These are phyloP conservation scores for Arctopsyche grandis DNA, from an alignment of 1,140 invertebrate genomes.

Conservation along the genomic window DNA sequence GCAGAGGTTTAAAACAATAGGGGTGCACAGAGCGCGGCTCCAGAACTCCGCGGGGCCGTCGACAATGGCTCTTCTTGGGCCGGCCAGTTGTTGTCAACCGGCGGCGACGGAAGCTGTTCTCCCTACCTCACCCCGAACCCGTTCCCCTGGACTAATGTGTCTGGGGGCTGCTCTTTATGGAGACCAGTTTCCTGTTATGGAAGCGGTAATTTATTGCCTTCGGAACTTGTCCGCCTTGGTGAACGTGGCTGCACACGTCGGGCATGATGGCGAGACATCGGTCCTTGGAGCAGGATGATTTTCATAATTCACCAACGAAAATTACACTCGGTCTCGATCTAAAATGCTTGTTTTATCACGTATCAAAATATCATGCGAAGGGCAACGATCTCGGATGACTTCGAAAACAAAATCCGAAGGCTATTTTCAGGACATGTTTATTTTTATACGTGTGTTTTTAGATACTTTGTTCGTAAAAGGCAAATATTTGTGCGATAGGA, in stretches of 20 bases:
- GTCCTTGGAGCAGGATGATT: neutral
- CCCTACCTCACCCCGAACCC: neutral
- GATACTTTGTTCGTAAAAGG: too few species aligned
- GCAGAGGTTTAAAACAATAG: too few species aligned
- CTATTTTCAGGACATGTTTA: too few species aligned
- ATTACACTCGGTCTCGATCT: too few species aligned
- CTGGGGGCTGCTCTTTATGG: constrained; percentile 43
- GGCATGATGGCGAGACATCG: constrained; percentile 5
- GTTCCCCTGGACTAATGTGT: constrained; percentile 37
- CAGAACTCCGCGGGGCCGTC: too few species aligned
- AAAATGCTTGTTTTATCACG: too few species aligned
- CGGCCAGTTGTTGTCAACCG: neutral
- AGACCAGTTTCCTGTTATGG: constrained; percentile 40
- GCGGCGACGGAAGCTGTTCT: neutral
- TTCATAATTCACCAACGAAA: neutral
- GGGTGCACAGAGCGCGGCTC: too few species aligned
- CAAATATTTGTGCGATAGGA: too few species aligned
- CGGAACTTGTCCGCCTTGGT: constrained; percentile 44
- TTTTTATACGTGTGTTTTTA: too few species aligned
- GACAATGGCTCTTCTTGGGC: too few species aligned
- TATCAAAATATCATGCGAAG: too few species aligned
- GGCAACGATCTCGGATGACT: neutral
- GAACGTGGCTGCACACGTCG: constrained; percentile 11
- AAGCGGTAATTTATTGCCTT: constrained; percentile 40
- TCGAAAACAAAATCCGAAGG: neutral